Conservation (phyloP, 2,888 invertebrate species). For the Erebia aethiops region DNA sequence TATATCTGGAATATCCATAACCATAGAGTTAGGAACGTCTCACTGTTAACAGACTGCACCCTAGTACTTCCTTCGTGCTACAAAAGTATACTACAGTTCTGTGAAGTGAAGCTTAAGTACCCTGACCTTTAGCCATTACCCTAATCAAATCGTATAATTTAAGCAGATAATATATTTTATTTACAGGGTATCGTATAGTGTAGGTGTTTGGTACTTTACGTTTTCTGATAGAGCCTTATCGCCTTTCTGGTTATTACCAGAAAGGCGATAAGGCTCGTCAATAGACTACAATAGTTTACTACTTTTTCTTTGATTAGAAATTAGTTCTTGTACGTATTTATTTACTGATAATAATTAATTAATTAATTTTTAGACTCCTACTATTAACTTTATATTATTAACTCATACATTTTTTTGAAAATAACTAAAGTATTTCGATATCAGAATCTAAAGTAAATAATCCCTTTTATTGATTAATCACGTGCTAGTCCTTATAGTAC, state of each 20-base stretch:
- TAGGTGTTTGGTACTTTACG: slow-evolving; percentile 6
- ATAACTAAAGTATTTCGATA: neutral
- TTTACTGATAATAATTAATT: slow-evolving; percentile 1
- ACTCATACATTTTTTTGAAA: no score
- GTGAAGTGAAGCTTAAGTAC: neutral
- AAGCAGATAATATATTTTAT: slow-evolving; percentile 1
- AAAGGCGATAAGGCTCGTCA: no score
- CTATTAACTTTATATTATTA: no score
- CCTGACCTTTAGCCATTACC: neutral
- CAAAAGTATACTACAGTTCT: neutral
- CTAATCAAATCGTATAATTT: neutral
- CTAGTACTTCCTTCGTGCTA: no score
- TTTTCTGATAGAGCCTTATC: slow-evolving; percentile 3
- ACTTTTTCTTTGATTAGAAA: slow-evolving; percentile 8
- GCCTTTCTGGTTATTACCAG: neutral
- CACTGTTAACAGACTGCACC: no score
- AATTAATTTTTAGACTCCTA: no score
- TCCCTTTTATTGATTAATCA: no score
- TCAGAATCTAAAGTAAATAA: neutral
- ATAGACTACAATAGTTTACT: neutral
- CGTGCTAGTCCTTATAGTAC: neutral
- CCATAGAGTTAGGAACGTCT: no score
- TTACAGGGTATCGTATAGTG: neutral
- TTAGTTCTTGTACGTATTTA: neutral
- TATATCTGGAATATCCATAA: no score